Conservation (phyloP, 2,888 invertebrate species). For the Hybos culiciformis region DNA sequence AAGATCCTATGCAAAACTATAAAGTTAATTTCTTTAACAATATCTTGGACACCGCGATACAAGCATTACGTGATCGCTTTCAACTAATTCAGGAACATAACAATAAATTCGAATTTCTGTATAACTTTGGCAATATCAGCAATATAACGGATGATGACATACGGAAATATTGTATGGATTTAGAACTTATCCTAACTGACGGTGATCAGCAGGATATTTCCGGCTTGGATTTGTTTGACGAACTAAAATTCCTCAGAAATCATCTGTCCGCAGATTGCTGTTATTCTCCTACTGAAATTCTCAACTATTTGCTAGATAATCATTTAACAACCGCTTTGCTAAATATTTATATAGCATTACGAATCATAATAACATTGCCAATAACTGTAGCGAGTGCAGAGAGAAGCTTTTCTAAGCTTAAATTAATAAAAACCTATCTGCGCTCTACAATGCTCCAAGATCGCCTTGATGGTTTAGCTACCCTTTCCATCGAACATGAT, state of each 20-base stretch:
- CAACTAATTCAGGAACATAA: slow-evolving; percentile 5
- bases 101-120: slow-evolving; percentile 2
- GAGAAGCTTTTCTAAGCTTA: slow-evolving; percentile 2
- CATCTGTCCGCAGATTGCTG: not conserved
- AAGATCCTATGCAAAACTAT: not conserved
- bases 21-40: not conserved
- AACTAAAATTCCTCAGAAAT: not conserved
- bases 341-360: slow-evolving; percentile 1
- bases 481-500: slow-evolving; percentile 3
- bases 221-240: slow-evolving; percentile 1
- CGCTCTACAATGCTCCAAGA: slow-evolving; percentile 5
- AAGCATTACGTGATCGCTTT: not conserved
- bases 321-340: slow-evolving; percentile 1
- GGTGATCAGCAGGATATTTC: slow-evolving; percentile 1
- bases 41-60: not conserved
- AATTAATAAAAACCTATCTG: slow-evolving; percentile 3
- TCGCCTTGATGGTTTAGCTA: slow-evolving; percentile 5
- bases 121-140: slow-evolving; percentile 2
- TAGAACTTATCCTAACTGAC: not conserved
- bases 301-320: not conserved
- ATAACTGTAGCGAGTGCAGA: slow-evolving; percentile 2
- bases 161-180: not conserved
- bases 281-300: slow-evolving; percentile 1
- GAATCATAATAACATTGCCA: slow-evolving; percentile 1
- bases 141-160: slow-evolving; percentile 1